A percentile compares a stretch with the other conserved stretches of the same genome.
Evolutionary conservation across 2,113 vertebrate species (phyloP).

Genomic region (Empidonax alnorum): DNA sequence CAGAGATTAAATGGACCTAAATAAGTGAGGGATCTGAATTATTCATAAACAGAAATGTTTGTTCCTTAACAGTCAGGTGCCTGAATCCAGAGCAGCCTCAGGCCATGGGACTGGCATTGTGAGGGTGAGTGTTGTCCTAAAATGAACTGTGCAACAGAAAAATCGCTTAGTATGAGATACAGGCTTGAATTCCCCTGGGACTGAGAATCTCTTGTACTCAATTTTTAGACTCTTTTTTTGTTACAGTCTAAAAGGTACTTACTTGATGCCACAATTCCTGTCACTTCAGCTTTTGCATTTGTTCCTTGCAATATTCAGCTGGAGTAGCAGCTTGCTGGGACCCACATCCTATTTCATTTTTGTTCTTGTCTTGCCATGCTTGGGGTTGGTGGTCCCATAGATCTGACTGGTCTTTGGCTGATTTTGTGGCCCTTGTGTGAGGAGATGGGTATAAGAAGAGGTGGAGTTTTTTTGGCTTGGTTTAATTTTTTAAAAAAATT

Average conservation of each 20-base stretch:
- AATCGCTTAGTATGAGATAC: not conserved
- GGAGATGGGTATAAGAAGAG: not conserved
- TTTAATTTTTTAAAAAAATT: not conserved
- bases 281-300: not conserved
- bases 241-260: not conserved
- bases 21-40: slow-evolving; percentile 6
- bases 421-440: not conserved
- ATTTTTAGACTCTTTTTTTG: not conserved
- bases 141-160: slow-evolving; percentile 43
- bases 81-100: slow-evolving; percentile 9
- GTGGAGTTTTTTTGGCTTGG: not conserved
- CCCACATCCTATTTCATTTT: not conserved
- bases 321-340: not conserved
- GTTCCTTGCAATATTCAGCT: not conserved
- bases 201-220: not conserved
- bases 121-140: slow-evolving; percentile 30
- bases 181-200: not conserved
- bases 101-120: slow-evolving; percentile 21
- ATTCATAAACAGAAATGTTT: not conserved
- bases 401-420: not conserved
- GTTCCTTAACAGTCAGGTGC: slow-evolving; percentile 32
- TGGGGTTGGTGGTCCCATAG: not conserved
- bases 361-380: not conserved
- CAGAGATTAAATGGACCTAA: not conserved
- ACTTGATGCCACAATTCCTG: not conserved